Evolutionary conservation across 1,140 invertebrate genomes (phyloP), one percentile per base, ranked within the genome.

Genomic region (Camponotus pennsylvanicus): DNA sequence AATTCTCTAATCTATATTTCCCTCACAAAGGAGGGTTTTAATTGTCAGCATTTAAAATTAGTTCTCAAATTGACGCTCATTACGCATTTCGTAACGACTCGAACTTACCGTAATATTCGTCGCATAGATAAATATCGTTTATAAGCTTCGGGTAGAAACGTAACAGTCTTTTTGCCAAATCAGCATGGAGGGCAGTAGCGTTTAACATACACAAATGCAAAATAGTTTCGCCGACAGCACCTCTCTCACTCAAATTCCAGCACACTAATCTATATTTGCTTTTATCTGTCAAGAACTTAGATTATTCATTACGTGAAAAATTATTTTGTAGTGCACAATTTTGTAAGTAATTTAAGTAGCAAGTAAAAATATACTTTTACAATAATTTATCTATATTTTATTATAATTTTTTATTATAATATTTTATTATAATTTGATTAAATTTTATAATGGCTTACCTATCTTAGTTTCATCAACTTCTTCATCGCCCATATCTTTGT

Each of bases 191-290:
- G 0, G 98, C 97, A 0, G 98, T 98, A 0, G 98, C 98, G 89
- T 98, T 98, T 4, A 99, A 94, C 67, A 99, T 96, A 94, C 99
- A 99, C 7, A 99, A 95, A 95, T 99, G 99, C 5, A 99, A 95
- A 80, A 98, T 97, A 0, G 98, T 98, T 95, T 99, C 99, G 0
- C 99, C 99, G 1, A 99, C 99, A 3, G 98, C 98, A 0, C 99
- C 99, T 86, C 98, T 96, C 93, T 99, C 97, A 94, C 98, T 97
- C 32, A 99, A 93, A 94, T 98, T 97, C 99, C 99, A 99, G 93
- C 98, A 99, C 18, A 98, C 97, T 87, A 98, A 97, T 83, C 98
- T 96, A 93, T 98, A 98, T 80, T 96, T 97, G 57, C 88, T 95
- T 85, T 95, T 96, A 94, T 97, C 97, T 97, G 88, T 27, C 64